Conservation (phyloP, 2,888 invertebrate genomes). For the Panzeria rudis region DNA sequence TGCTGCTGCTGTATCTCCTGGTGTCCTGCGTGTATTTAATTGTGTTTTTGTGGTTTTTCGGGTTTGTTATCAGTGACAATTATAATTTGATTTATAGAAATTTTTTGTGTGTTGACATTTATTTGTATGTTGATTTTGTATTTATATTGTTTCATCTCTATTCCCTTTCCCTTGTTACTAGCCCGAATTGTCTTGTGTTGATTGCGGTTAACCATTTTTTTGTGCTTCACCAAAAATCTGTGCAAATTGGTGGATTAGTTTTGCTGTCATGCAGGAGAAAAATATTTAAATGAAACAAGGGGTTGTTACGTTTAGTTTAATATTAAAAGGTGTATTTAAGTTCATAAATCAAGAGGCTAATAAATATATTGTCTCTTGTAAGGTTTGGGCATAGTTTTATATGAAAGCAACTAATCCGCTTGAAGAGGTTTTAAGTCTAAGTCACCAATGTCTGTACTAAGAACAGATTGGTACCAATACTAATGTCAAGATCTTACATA, state of each 20-base stretch:
- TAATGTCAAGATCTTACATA: no score
- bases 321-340: slow-evolving; percentile 20
- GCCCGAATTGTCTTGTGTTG: slow-evolving; percentile 49
- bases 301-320: slow-evolving; percentile 3
- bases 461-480: no score
- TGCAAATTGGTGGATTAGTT: slow-evolving; percentile 67
- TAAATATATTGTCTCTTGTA: no score
- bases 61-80: slow-evolving; percentile 69
- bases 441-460: no score
- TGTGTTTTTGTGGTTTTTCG: slow-evolving; percentile 61
- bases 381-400: no score
- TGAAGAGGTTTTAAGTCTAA: no score
- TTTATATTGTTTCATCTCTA: slow-evolving; percentile 32
- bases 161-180: slow-evolving; percentile 7
- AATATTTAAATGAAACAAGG: background rate
- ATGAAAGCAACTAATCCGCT: no score
- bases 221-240: slow-evolving; percentile 58
- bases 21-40: slow-evolving; percentile 44
- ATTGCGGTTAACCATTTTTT: slow-evolving; percentile 66
- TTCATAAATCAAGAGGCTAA: slow-evolving; percentile 48
- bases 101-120: slow-evolving; percentile 69
- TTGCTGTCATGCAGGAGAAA: no score
- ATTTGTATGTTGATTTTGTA: slow-evolving; percentile 63
- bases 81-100: slow-evolving; percentile 72
- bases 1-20: slow-evolving; percentile 10